Evolutionary conservation across 2,888 invertebrate genomes (phyloP).

Genomic region (Brachyopa scutellaris): DNA sequence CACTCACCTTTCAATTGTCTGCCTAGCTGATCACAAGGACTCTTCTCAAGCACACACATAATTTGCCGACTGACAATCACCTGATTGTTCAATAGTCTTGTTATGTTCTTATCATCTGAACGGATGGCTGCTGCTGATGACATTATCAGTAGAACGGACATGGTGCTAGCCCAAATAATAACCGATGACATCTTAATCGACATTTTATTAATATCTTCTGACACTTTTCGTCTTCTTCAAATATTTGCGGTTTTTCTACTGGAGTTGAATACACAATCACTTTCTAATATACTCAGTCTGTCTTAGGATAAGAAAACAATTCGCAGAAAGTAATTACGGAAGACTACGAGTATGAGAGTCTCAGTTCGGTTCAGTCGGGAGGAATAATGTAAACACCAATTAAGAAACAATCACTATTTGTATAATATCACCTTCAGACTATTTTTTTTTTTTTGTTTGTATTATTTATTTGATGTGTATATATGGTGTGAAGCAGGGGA

Average conservation of each 20-base stretch:
- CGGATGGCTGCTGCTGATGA: constrained; percentile 65
- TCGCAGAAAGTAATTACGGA: constrained; percentile 23
- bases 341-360: neutral
- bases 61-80: constrained; percentile 83
- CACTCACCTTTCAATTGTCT: constrained; percentile 85
- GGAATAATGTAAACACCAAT: constrained; percentile 48
- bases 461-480: neutral
- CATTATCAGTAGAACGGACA: constrained; percentile 66
- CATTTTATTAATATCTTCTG: constrained; percentile 48
- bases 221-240: neutral
- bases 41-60: constrained; percentile 84
- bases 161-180: constrained; percentile 70
- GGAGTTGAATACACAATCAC: constrained; percentile 9
- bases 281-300: constrained; percentile 21
- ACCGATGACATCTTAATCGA: constrained; percentile 70
- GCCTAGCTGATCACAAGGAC: constrained; percentile 85
- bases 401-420: constrained; percentile 56
- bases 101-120: constrained; percentile 79
- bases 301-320: neutral
- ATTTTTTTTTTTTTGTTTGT: neutral
- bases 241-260: neutral
- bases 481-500: neutral
- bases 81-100: constrained; percentile 79
- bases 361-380: constrained; percentile 7
- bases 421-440: constrained; percentile 25